phyloP scores from a whole-genome alignment of 2,797 vertebrate genomes.

The Crocodylus rhombifer region DNA sequence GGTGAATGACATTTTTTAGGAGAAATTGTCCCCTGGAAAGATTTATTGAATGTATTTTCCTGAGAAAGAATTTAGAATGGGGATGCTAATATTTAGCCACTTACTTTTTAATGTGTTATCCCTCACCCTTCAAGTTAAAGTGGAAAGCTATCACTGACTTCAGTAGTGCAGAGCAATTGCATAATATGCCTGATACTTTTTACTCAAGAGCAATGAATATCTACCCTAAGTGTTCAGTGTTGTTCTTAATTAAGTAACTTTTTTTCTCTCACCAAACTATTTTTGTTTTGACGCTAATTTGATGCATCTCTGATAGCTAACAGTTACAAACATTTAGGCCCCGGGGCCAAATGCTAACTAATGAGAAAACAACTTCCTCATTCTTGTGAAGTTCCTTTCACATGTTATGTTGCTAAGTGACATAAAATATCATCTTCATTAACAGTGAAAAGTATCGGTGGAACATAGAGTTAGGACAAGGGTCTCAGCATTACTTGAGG shows the following conservation, averaged over 20 bases:
- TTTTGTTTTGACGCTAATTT: neutral
- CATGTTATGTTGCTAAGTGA: neutral
- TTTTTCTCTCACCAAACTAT: neutral
- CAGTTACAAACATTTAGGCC: neutral
- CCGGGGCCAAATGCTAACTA: neutral
- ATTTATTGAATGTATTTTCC: neutral
- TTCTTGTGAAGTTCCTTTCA: constrained; percentile 4
- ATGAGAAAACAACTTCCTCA: neutral
- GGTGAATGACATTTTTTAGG: neutral
- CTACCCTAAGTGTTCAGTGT: neutral
- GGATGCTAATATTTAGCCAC: neutral
- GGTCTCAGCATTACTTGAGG: neutral
- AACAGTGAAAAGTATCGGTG: neutral
- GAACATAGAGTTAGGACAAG: neutral
- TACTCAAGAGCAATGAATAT: neutral
- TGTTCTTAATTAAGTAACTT: neutral
- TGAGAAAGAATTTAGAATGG: neutral
- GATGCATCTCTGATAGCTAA: neutral
- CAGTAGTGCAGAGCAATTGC: neutral
- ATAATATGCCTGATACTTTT: neutral
- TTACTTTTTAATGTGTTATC: neutral
- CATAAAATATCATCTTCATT: neutral
- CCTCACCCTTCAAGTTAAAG: neutral
- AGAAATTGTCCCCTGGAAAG: accelerated
- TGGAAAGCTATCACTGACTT: neutral